These are phyloP conservation scores for Sebastes minor DNA, from an alignment of 2,797 vertebrate species.

Conservation along the genomic window DNA sequence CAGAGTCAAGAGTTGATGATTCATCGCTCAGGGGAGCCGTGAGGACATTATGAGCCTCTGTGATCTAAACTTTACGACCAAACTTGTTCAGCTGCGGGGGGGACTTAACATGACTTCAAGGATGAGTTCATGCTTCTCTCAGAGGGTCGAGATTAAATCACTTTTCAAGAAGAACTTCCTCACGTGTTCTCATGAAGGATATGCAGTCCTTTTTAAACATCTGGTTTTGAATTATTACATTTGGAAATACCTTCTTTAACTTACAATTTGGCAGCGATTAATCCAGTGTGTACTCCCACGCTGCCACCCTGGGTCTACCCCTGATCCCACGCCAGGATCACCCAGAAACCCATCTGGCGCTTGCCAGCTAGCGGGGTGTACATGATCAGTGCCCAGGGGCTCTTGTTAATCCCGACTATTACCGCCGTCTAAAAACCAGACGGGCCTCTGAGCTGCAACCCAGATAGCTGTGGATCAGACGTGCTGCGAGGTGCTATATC, in stretches of 20 bases:
- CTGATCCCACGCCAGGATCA: constrained; percentile 69
- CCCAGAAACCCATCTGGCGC: constrained; percentile 74
- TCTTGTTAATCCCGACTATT: constrained; percentile 44
- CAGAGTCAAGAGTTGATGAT: background rate
- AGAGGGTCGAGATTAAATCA: background rate
- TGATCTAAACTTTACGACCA: constrained; percentile 29
- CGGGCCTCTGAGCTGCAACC: constrained; percentile 33
- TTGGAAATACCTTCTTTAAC: background rate
- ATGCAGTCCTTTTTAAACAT: background rate
- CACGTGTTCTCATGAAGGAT: background rate
- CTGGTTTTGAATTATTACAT: background rate
- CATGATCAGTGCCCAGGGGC: constrained; percentile 1
- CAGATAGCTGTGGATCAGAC: constrained; percentile 19
- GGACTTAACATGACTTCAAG: constrained; percentile 17
- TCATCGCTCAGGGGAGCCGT: constrained; percentile 25
- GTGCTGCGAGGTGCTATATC: constrained; percentile 26
- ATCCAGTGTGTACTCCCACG: constrained; percentile 26
- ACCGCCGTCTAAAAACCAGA: constrained; percentile 27
- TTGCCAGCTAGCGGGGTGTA: constrained; percentile 9
- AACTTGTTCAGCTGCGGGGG: constrained; percentile 15
- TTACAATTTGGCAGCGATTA: background rate
- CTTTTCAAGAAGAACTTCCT: constrained; percentile 3
- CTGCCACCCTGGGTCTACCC: constrained; percentile 15
- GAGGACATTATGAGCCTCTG: constrained; percentile 23
- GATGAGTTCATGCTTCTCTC: constrained; percentile 34